A percentile compares a stretch with the other conserved stretches of the same genome.
Evolutionary conservation across 2,888 invertebrate genomes (phyloP).

Genomic region (Amphipyra tragopoginis): DNA sequence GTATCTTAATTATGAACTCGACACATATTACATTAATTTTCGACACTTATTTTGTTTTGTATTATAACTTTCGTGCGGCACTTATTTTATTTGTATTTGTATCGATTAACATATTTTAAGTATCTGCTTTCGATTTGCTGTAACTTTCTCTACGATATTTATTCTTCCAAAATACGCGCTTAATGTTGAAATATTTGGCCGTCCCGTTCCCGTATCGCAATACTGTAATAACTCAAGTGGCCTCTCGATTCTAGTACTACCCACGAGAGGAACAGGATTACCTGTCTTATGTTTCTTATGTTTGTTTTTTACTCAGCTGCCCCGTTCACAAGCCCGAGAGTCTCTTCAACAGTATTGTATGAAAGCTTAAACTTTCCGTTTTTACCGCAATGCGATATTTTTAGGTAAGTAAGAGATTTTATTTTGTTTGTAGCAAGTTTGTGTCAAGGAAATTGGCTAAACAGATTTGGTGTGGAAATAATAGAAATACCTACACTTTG

Average conservation of each 20-base stretch:
- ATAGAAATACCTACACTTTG: not conserved
- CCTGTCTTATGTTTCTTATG: constrained; percentile 58
- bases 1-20: too few relatives aligned
- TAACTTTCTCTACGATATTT: too few relatives aligned
- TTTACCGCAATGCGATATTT: constrained; percentile 44
- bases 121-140: too few relatives aligned
- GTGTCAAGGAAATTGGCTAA: constrained; percentile 11
- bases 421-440: constrained; percentile 6
- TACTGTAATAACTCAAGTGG: constrained; percentile 16
- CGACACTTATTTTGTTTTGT: too few relatives aligned
- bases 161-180: not conserved
- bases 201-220: not conserved
- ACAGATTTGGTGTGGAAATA: not conserved
- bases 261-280: constrained; percentile 58
- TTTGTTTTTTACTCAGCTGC: constrained; percentile 54
- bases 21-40: too few relatives aligned
- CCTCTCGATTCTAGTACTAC: constrained; percentile 32
- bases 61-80: too few relatives aligned
- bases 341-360: constrained; percentile 38
- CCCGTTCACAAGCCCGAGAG: constrained; percentile 20
- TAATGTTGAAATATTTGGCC: not conserved
- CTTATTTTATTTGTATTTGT: too few relatives aligned
- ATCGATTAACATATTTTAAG: too few relatives aligned
- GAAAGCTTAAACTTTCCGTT: constrained; percentile 27
- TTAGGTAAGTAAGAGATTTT: constrained; percentile 10